Conservation (phyloP, 2,797 vertebrate species). For the Taeniopygia guttata region DNA sequence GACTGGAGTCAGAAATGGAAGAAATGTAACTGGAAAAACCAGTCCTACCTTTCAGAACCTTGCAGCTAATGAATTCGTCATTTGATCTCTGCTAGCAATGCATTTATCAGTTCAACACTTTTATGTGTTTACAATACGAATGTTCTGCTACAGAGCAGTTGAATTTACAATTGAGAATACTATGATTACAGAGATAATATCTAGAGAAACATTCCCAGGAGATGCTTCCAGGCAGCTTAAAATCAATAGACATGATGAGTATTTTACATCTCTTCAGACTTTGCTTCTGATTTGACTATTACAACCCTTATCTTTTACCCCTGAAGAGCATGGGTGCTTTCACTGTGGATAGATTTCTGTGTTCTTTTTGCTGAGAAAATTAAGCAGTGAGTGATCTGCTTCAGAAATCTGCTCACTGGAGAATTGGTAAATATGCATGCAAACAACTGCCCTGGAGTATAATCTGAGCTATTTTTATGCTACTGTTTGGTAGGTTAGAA, state of each 20-base stretch:
- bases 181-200: slow-evolving; percentile 3
- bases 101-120: neutral
- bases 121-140: neutral
- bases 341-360: neutral
- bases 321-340: slow-evolving; percentile 1
- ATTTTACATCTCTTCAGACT: neutral
- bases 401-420: slow-evolving; percentile 38
- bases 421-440: slow-evolving; percentile 23
- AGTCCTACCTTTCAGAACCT: neutral
- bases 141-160: neutral
- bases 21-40: neutral
- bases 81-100: neutral
- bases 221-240: slow-evolving; percentile 6
- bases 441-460: slow-evolving; percentile 35
- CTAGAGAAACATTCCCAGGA: slow-evolving; percentile 24
- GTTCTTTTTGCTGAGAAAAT: neutral
- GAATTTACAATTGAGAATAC: slow-evolving; percentile 13
- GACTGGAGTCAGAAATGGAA: neutral
- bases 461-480: slow-evolving; percentile 22
- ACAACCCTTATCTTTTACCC: slow-evolving; percentile 1
- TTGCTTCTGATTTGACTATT: neutral
- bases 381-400: slow-evolving; percentile 30
- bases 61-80: neutral
- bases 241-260: slow-evolving; percentile 11
- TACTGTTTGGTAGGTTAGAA: neutral